These are phyloP conservation scores for Cyaniris semiargus DNA, from an alignment of 2,888 invertebrate species.

Conservation along the genomic window DNA sequence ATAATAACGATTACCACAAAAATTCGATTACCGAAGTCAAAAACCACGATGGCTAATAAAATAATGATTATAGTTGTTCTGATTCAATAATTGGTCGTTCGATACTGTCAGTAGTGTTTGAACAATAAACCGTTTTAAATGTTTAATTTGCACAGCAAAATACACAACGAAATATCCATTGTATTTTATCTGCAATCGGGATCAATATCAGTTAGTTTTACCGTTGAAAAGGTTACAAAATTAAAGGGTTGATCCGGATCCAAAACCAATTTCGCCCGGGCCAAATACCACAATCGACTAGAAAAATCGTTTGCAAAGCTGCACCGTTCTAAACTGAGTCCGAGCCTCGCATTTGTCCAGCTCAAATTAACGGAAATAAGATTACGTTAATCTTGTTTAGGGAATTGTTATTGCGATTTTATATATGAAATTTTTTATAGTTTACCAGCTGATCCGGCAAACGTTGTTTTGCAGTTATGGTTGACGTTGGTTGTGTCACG, in stretches of 20 bases:
- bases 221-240: constrained; percentile 34
- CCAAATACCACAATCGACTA: constrained; percentile 41
- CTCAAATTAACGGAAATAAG: constrained; percentile 27
- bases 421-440: neutral
- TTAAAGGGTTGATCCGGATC: constrained; percentile 33
- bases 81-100: constrained; percentile 4
- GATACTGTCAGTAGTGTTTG: constrained; percentile 3
- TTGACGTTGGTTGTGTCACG: too few species aligned
- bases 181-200: constrained; percentile 28
- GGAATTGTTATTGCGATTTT: neutral
- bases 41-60: neutral
- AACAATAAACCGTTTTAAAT: constrained; percentile 14
- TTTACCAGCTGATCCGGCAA: neutral
- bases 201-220: constrained; percentile 31
- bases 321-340: constrained; percentile 32
- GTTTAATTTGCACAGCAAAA: constrained; percentile 15
- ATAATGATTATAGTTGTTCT: constrained; percentile 11
- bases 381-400: constrained; percentile 31
- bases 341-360: constrained; percentile 1
- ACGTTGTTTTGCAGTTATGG: too few species aligned
- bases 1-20: neutral
- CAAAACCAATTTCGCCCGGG: constrained; percentile 41
- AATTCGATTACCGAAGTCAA: neutral
- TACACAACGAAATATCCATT: constrained; percentile 25
- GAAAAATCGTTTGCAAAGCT: constrained; percentile 38